Evolutionary conservation across 1,140 invertebrate genomes (phyloP), one percentile per base, ranked within the genome.

Genomic region (Macrostomum lignano): DNA sequence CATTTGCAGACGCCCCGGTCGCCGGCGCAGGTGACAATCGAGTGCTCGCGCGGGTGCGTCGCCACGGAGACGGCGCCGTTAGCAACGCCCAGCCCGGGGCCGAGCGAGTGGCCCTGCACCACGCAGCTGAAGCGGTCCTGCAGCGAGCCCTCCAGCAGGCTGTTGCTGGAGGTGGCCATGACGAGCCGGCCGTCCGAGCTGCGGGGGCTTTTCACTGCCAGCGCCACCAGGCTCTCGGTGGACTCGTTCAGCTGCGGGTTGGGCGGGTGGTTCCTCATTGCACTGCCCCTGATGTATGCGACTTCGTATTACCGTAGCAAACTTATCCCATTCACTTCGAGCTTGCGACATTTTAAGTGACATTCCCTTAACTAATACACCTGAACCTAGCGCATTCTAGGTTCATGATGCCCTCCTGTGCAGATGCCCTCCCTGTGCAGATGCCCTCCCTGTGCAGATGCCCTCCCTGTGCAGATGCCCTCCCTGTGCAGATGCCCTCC

Each of bases 101-200:
- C 6, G 3, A 34, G 7, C n/a, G 10, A 15, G 21, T 29, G 23
- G 13, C 17, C 44, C 39, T 48, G 43, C 9, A 48, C 30, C 13
- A 47, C 19, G 13, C 25, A 31, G 22, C 25, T 31, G 25, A 51
- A 49, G 28, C 44, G 44, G n/a, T 43, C 34, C 25, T 45, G 42
- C 19, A 82, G 49, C 1, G 75, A 79, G 2, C 49, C 47, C 29
- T 48, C 46, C 21, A 51, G 39, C 2, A 51, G 33, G 20, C 35
- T 35, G 15, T 43, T 43, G 19, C 35, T 43, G 7, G 45, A 42
- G 2, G 47, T 49, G 13, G 42, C 46, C 3, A 51, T 39, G 46
- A 77, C 84, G 32, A 84, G 70, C 46, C 77, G 75, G 1, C 75
- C 74, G n/a, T n/a, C n/a, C n/a, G n/a, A n/a, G n/a, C n/a, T n/a